Percentiles rank a stretch among this genome's conserved stretches.
These are phyloP conservation scores for Vanessa tameamea DNA, from an alignment of 1,140 invertebrate genomes.

Conservation along the genomic window DNA sequence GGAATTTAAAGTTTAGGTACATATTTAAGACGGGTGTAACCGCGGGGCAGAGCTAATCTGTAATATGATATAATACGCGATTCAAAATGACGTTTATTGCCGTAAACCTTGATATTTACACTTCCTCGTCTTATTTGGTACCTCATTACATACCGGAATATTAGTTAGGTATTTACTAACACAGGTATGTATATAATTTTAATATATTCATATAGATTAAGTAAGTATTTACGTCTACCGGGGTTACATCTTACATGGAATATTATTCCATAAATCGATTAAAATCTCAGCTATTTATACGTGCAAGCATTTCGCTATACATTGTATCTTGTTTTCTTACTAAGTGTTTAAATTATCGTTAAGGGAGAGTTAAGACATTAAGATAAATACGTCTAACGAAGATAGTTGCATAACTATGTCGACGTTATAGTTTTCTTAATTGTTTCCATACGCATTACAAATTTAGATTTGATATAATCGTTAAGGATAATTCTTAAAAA, in stretches of 20 bases:
- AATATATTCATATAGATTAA: background rate
- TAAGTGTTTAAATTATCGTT: background rate
- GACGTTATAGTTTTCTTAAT: background rate
- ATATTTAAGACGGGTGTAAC: no score
- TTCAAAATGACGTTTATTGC: constrained; percentile 32
- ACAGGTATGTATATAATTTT: background rate
- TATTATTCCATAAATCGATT: constrained; percentile 5
- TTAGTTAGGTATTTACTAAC: background rate
- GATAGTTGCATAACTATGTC: background rate
- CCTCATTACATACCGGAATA: constrained; percentile 11
- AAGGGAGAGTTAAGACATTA: background rate
- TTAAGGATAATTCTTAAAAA: no score
- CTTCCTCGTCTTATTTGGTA: constrained; percentile 37
- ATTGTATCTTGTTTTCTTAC: background rate
- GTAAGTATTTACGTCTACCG: background rate
- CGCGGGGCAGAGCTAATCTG: no score
- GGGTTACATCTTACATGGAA: constrained; percentile 13
- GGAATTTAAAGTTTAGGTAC: no score
- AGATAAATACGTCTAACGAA: background rate
- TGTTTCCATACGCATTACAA: no score
- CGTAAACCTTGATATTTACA: constrained; percentile 36
- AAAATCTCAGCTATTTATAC: constrained; percentile 5
- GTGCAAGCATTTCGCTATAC: background rate
- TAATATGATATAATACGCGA: constrained; percentile 16
- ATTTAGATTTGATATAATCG: no score